Percentiles rank a stretch among this genome's conserved stretches.
phyloP scores from a whole-genome alignment of 2,113 vertebrate species.

The Crotalus viridis region DNA sequence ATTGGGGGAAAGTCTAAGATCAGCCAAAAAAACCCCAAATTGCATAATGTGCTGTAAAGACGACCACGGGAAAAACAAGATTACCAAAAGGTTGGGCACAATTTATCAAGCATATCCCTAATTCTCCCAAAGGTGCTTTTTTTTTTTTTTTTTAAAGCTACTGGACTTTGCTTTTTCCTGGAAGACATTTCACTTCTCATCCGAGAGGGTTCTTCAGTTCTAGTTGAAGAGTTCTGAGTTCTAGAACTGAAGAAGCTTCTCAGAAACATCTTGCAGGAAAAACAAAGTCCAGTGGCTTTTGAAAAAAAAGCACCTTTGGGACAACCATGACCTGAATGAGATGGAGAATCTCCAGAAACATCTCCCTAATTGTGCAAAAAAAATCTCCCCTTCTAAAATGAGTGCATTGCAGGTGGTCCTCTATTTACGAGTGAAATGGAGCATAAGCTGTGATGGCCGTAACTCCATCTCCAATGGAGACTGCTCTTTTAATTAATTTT shows the following conservation, averaged over 20 bases:
- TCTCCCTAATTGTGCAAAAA: not conserved
- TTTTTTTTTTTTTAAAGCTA: no score
- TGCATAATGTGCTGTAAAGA: not conserved
- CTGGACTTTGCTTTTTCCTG: not conserved
- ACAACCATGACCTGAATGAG: not conserved
- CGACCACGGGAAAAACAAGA: not conserved
- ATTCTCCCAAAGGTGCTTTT: not conserved
- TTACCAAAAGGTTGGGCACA: not conserved
- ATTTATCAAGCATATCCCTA: not conserved
- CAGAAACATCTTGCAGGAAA: not conserved
- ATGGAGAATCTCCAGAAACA: not conserved
- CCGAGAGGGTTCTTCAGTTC: not conserved
- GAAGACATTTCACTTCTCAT: not conserved
- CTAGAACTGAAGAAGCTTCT: not conserved
- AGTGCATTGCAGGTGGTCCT: not conserved
- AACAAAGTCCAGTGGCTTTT: not conserved
- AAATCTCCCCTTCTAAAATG: not conserved
- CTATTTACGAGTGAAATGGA: not conserved
- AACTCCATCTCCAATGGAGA: conserved; percentile 6
- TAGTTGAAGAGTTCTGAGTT: not conserved
- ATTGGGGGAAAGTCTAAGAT: not conserved
- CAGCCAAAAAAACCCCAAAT: not conserved
- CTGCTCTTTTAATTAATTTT: not conserved
- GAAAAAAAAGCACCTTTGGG: not conserved
- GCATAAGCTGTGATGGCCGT: not conserved